Evolutionary conservation across 1,140 invertebrate species (phyloP), one percentile per base, ranked within the genome.

Genomic region (Pentalonia nigronervosa): DNA sequence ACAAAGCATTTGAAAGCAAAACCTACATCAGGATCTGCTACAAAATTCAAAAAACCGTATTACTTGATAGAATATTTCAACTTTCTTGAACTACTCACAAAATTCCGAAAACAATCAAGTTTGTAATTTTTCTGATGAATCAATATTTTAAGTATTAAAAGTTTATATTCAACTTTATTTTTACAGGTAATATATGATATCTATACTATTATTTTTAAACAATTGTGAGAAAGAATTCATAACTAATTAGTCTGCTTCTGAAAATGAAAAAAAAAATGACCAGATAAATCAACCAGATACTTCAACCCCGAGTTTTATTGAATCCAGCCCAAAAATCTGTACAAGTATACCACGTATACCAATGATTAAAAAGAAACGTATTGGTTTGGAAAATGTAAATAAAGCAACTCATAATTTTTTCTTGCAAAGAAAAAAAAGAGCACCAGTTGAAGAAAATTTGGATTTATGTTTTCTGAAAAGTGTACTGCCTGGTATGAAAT

Each of bases 1-100:
- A 87, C 92, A 36, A 48, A 50, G 7, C 83, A 93, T 30, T 45
- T 93, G 4, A 93, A 93, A 60, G n/a, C 23, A 53, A 45, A 81
- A 47, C 34, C 86, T 41, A 50, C 83, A 25, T 34, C 81, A 14
- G 56, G 86, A 93, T 81, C 23, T 21, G 92, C 47, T 86, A 83
- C 20, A 45, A 84, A 56, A 47, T 45, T 25, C 1, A 93, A 93
- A 87, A 93, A 93, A 25, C n/a, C 81, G 1, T 87, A 87, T 56
- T 93, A 93, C 23, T 87, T 93, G 45, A 83, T 83, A 34, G 83
- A 86, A 41, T 36, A 87, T 81, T n/a, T 93, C 17, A 60, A 87
- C 36, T 93, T 87, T 81, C 14, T 93, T 25, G 47, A 86, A 60
- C 92, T 83, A 9, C 87, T 86, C n/a, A 93, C 92, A 48, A 86